A percentile compares a stretch with the other conserved stretches of the same genome.
phyloP scores from a whole-genome alignment of 1,140 invertebrate genomes.

The Gonioctena quinquepunctata region DNA sequence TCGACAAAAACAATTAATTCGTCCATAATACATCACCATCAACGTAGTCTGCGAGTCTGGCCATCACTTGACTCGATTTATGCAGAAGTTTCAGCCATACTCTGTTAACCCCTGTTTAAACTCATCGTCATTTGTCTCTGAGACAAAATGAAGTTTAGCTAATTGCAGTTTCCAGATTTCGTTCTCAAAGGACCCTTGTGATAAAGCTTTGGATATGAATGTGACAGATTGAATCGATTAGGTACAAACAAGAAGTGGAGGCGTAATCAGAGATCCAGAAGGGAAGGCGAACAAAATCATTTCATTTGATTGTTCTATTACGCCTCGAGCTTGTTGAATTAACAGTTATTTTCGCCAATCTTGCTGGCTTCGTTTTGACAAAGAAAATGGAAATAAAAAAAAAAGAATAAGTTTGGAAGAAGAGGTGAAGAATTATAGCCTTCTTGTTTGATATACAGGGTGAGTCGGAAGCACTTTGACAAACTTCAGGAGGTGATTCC shows the following conservation, averaged over 20 bases:
- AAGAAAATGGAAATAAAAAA: no score
- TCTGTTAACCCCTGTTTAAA: background rate
- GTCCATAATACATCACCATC: background rate
- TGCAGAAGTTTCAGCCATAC: background rate
- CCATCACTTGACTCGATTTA: background rate
- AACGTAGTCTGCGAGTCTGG: background rate
- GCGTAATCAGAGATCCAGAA: background rate
- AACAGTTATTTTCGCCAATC: no score
- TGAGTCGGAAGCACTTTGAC: no score
- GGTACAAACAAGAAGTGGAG: background rate
- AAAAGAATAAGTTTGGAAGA: no score
- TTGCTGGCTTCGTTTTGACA: no score
- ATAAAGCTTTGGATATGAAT: background rate
- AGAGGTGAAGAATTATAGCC: no score
- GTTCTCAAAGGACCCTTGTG: background rate
- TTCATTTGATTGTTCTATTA: background rate
- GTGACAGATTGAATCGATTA: background rate
- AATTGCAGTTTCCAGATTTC: background rate
- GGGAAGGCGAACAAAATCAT: background rate
- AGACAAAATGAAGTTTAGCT: background rate
- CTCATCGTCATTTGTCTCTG: background rate
- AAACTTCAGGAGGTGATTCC: no score
- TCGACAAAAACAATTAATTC: background rate
- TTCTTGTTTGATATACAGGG: no score
- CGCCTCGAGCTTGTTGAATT: background rate